A percentile compares a stretch with the other conserved stretches of the same genome.
These are phyloP conservation scores for Crenichthys baileyi DNA, from an alignment of 2,797 vertebrate species.

Conservation along the genomic window DNA sequence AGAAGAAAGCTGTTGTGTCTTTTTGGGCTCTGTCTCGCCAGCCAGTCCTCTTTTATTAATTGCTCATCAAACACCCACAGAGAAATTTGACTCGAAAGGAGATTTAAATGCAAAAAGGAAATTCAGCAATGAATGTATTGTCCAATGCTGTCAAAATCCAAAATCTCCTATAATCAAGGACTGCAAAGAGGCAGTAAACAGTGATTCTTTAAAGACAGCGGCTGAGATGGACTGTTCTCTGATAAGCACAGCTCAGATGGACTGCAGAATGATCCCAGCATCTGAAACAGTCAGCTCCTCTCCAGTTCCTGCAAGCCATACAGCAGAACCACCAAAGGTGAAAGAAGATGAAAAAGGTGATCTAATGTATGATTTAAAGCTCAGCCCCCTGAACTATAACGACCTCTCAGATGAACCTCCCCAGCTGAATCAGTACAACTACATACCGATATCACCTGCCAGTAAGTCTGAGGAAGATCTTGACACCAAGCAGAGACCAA, in stretches of 20 bases:
- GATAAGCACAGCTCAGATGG: slow-evolving; percentile 63
- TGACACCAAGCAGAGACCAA: slow-evolving; percentile 58
- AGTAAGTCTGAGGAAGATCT: slow-evolving; percentile 61
- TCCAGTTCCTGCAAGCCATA: slow-evolving; percentile 44
- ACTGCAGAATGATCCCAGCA: slow-evolving; percentile 65
- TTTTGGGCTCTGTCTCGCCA: slow-evolving; percentile 42
- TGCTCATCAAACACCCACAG: slow-evolving; percentile 46
- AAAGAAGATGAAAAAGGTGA: slow-evolving; percentile 59
- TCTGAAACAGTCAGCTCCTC: slow-evolving; percentile 57
- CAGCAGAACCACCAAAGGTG: slow-evolving; percentile 52
- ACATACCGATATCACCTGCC: slow-evolving; percentile 74
- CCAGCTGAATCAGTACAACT: slow-evolving; percentile 72
- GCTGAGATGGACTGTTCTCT: slow-evolving; percentile 64
- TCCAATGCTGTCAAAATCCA: slow-evolving; percentile 51
- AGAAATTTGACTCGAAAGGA: slow-evolving; percentile 43
- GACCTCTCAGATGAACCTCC: slow-evolving; percentile 72
- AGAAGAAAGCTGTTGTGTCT: slow-evolving; percentile 56
- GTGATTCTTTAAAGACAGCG: slow-evolving; percentile 33
- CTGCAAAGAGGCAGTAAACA: slow-evolving; percentile 49
- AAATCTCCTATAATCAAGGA: slow-evolving; percentile 48
- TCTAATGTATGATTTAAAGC: slow-evolving; percentile 75
- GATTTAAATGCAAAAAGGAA: slow-evolving; percentile 51
- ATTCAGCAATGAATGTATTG: slow-evolving; percentile 40
- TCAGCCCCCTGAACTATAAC: slow-evolving; percentile 79
- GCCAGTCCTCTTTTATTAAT: slow-evolving; percentile 54